Percentiles rank a stretch among this genome's conserved stretches.
Evolutionary conservation across 2,113 vertebrate genomes (phyloP).

Genomic region (Thinocorus orbignyianus): DNA sequence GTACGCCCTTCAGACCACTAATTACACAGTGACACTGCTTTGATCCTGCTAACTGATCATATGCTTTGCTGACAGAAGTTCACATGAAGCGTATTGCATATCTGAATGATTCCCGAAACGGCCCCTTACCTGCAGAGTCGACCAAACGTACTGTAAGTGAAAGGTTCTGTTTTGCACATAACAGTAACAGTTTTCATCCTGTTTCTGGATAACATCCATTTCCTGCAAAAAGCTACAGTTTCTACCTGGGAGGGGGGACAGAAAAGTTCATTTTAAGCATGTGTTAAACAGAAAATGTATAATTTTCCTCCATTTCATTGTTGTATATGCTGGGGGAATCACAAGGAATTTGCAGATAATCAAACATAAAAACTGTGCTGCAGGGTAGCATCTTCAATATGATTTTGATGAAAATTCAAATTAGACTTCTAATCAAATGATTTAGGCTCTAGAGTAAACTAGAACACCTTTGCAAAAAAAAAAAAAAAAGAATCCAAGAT

Average conservation of each 20-base stretch:
- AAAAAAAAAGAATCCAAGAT: background rate
- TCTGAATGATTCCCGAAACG: background rate
- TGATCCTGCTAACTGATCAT: background rate
- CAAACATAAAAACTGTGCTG: background rate
- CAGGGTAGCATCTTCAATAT: background rate
- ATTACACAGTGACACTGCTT: background rate
- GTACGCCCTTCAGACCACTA: background rate
- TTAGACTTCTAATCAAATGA: background rate
- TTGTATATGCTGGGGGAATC: background rate
- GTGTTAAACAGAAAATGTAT: background rate
- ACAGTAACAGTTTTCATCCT: conserved; percentile 70
- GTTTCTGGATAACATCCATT: conserved; percentile 39
- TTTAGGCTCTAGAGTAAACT: background rate
- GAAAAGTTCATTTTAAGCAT: background rate
- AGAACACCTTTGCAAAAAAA: background rate
- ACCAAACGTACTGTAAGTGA: conserved; percentile 71
- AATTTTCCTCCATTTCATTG: background rate
- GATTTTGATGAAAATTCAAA: background rate
- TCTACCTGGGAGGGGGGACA: background rate
- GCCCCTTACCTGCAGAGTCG: conserved; percentile 69
- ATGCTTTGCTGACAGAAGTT: background rate
- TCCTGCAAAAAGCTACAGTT: conserved; percentile 68
- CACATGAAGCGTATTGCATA: fast-evolving
- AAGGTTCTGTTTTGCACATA: conserved; percentile 63
- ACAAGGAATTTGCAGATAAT: background rate